Evolutionary conservation across 1,140 invertebrate species (phyloP), one percentile per base, ranked within the genome.

Genomic region (Globodera rostochiensis): DNA sequence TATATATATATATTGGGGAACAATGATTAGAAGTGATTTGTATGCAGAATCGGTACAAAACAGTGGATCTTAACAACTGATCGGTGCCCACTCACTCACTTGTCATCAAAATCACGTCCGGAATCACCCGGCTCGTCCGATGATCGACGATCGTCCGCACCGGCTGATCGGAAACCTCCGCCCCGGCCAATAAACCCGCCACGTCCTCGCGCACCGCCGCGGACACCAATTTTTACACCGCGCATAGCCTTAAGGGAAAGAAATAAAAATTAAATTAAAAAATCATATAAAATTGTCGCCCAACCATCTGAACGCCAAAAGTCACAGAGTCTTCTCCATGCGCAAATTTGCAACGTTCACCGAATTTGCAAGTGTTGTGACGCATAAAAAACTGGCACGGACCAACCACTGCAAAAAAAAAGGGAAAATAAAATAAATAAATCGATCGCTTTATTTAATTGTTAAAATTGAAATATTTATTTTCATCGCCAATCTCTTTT

Each of bases 351-450:
- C 74, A 76, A 19, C 74, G 57, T 45, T 76, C 74, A 6, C 74
- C 74, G 19, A 76, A 76, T 64, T 76, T 76, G 46, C 74, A 76
- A 8, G 74, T 76, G 45, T 66, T 66, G 7, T 57, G 57, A 57
- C 74, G 74, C 46, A 45, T 76, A n/a, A 64, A 76, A n/a, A 76
- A 76, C 21, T 76, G 74, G 66, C 74, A 76, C 57, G 15, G 57
- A 45, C 74, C 74, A n/a, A 46, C 74, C 36, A 53, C 74, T 76
- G 46, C 7, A 76, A 76, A 76, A 76, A 76, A 76, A 4, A 53
- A 9, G 50, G 7, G 7, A 6, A 53, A 53, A 53, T 9, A 53
- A 53, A 53, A 53, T 53, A 9, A 7, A 50, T 50, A 60, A 19
- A 64, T 64, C 13, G 5, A 57, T 57, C 19, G 57, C 15, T 75